Percentiles rank a stretch among this genome's conserved stretches.
These are phyloP conservation scores for Parnassius apollo DNA, from an alignment of 2,888 invertebrate species.

Conservation along the genomic window DNA sequence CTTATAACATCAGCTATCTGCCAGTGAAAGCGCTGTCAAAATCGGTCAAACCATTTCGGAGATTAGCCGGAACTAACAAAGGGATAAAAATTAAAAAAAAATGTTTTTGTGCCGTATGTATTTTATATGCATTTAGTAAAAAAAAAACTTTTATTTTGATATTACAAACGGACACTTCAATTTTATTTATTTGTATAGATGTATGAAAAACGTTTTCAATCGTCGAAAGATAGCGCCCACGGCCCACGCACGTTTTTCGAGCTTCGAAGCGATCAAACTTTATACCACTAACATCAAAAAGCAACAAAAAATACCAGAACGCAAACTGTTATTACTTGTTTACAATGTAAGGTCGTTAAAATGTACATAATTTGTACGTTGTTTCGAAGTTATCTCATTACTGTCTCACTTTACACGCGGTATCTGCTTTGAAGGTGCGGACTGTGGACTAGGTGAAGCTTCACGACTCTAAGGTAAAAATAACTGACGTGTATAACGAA, in stretches of 20 bases:
- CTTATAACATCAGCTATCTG: no score
- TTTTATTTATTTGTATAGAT: conserved; percentile 1
- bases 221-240: conserved; percentile 4
- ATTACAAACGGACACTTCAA: no score
- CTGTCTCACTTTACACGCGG: conserved; percentile 4
- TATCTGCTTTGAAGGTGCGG: conserved; percentile 11
- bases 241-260: conserved; percentile 4
- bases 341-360: conserved; percentile 4
- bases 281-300: background rate
- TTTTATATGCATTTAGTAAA: no score
- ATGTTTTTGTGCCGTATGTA: no score
- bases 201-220: conserved; percentile 16
- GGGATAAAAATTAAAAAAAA: no score
- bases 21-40: no score
- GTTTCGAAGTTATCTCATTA: conserved; percentile 10
- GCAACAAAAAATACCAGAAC: background rate
- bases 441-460: background rate
- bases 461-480: conserved; percentile 22
- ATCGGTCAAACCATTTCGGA: no score
- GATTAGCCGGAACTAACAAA: no score
- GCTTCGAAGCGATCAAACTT: background rate
- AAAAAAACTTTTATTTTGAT: no score
- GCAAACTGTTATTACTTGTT: conserved; percentile 3
- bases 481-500: conserved; percentile 23
- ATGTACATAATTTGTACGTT: conserved; percentile 7